phyloP scores from a whole-genome alignment of 2,888 invertebrate genomes.

The Drosophila monieri region DNA sequence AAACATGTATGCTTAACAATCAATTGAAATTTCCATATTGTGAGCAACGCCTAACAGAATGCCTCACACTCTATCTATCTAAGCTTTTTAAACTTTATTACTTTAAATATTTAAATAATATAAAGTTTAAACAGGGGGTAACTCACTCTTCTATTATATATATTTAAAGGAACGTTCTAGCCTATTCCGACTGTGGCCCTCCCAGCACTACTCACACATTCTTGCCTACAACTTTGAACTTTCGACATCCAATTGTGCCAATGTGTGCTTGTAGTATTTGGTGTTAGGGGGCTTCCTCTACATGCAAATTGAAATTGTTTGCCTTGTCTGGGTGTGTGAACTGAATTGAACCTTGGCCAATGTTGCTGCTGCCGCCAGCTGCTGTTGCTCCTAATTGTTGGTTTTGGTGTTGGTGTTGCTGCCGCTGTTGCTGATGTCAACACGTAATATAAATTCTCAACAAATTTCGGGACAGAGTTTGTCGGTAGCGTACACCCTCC shows the following conservation, averaged over 20 bases:
- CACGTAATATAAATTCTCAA: conserved; percentile 76
- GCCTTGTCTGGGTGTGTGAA: conserved; percentile 73
- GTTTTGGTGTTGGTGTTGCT: conserved; percentile 20
- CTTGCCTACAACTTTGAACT: conserved; percentile 57
- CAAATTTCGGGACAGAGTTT: conserved; percentile 63
- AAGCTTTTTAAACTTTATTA: not conserved
- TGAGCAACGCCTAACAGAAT: too few species aligned
- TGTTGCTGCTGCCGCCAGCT: conserved; percentile 51
- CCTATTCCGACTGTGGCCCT: not conserved
- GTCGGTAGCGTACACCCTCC: conserved; percentile 3
- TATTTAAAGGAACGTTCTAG: not conserved
- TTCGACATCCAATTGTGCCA: conserved; percentile 45
- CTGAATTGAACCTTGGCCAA: conserved; percentile 49
- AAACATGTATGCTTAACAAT: conserved; percentile 37
- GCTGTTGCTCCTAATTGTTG: conserved; percentile 47
- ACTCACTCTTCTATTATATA: not conserved
- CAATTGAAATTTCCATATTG: not conserved
- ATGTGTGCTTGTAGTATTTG: conserved; percentile 10
- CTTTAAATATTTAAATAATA: not conserved
- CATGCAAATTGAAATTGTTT: conserved; percentile 79
- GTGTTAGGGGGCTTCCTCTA: conserved; percentile 42
- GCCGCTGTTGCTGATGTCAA: conserved; percentile 57
- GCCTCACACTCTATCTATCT: not conserved
- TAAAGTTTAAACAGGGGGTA: not conserved
- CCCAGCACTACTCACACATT: not conserved